Evolutionary conservation across 2,888 invertebrate species (phyloP).

Genomic region (Erannis defoliaria): DNA sequence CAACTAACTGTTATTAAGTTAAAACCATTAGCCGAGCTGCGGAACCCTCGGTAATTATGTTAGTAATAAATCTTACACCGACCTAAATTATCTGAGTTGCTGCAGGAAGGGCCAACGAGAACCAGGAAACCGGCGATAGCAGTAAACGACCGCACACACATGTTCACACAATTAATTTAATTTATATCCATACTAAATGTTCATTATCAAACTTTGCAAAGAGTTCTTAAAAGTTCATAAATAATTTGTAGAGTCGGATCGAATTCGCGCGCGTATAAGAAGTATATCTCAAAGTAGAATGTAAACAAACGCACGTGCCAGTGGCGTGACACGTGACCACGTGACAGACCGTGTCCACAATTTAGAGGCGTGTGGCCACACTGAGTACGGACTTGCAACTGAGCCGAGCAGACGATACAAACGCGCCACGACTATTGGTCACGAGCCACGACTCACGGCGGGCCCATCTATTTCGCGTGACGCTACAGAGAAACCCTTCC

Average conservation of each 20-base stretch:
- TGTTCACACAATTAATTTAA: slow-evolving; percentile 51
- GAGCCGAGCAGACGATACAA: slow-evolving; percentile 71
- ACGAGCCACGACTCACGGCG: slow-evolving; percentile 78
- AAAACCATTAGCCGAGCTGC: slow-evolving; percentile 61
- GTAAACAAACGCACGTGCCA: slow-evolving; percentile 53
- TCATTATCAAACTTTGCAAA: not conserved
- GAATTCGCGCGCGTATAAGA: slow-evolving; percentile 26
- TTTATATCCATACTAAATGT: slow-evolving; percentile 11
- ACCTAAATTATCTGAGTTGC: slow-evolving; percentile 82
- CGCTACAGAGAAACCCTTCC: slow-evolving; percentile 81
- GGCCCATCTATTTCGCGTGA: slow-evolving; percentile 83
- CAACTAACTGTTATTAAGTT: slow-evolving; percentile 59
- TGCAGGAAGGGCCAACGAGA: slow-evolving; percentile 72
- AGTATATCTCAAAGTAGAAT: slow-evolving; percentile 40
- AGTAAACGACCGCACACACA: slow-evolving; percentile 59
- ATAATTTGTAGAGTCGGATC: not conserved
- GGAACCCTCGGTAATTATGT: slow-evolving; percentile 64
- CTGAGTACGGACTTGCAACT: slow-evolving; percentile 78
- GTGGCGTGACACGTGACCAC: slow-evolving; percentile 68
- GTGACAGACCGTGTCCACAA: slow-evolving; percentile 69
- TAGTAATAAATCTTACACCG: slow-evolving; percentile 68
- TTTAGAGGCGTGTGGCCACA: slow-evolving; percentile 80
- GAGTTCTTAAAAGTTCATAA: slow-evolving; percentile 2
- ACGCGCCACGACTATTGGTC: slow-evolving; percentile 80
- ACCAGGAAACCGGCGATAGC: slow-evolving; percentile 67